A percentile compares a stretch with the other conserved stretches of the same genome.
Conservation (phyloP, 2,888 invertebrate species). For the Byasa hedistus region DNA sequence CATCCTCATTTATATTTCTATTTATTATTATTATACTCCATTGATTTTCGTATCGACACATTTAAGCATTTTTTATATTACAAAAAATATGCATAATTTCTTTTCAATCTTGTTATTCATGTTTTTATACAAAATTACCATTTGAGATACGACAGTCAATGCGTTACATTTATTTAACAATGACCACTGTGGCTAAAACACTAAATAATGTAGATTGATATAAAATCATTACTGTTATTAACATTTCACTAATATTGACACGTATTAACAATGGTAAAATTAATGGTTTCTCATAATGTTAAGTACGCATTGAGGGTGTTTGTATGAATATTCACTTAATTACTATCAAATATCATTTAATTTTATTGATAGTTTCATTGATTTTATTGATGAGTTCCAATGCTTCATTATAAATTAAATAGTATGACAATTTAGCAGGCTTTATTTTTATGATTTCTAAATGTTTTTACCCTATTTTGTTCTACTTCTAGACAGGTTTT, state of each 20-base stretch:
- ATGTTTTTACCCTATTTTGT: neutral
- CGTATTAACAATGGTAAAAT: neutral
- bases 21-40: neutral
- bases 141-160: slow-evolving; percentile 15
- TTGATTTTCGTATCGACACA: neutral
- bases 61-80: too few species aligned
- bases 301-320: neutral
- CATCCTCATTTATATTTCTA: neutral
- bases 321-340: neutral
- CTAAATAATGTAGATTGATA: slow-evolving; percentile 17
- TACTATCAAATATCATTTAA: neutral
- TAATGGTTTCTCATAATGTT: neutral
- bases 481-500: neutral
- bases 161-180: slow-evolving; percentile 1
- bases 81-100: neutral
- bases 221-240: slow-evolving; percentile 25
- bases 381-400: too few species aligned
- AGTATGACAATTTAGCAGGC: neutral
- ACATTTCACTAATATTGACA: slow-evolving; percentile 14
- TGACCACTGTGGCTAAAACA: slow-evolving; percentile 12
- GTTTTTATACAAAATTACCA: neutral
- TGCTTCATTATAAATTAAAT: neutral
- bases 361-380: neutral
- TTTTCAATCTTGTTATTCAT: neutral
- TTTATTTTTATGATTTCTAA: neutral